Evolutionary conservation across 53 echinoderm and acorn worm genomes (phyloP).

Genomic region (Actinopyga echinites): DNA sequence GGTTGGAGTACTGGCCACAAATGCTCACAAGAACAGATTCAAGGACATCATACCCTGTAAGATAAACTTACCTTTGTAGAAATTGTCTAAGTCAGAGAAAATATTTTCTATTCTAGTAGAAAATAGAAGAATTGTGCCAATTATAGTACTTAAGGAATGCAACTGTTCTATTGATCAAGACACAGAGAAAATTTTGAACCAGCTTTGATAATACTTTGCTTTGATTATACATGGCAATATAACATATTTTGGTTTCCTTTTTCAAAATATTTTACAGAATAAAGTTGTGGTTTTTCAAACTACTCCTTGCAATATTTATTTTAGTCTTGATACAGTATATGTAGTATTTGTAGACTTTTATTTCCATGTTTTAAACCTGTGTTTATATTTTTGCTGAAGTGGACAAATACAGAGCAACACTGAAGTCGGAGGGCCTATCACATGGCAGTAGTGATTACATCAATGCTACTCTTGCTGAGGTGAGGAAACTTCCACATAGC

Average conservation of each 20-base stretch:
- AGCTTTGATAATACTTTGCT: too few species aligned
- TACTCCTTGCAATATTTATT: not conserved
- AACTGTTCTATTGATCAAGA: too few species aligned
- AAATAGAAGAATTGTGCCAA: too few species aligned
- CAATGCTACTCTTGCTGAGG: not conserved
- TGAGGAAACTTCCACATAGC: not conserved
- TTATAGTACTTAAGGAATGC: too few species aligned
- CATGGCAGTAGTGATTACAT: conserved; percentile 13
- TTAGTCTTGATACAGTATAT: not conserved
- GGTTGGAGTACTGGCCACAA: not conserved
- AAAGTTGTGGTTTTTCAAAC: not conserved
- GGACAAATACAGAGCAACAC: not conserved
- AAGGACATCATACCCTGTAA: not conserved
- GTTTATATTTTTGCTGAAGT: not conserved
- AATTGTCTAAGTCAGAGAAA: not conserved
- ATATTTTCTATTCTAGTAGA: too few species aligned
- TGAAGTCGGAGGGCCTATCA: not conserved
- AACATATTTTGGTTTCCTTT: too few species aligned
- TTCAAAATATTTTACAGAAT: too few species aligned
- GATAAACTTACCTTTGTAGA: not conserved
- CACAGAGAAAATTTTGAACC: too few species aligned
- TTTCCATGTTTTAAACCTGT: too few species aligned
- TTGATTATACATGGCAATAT: too few species aligned
- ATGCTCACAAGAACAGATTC: conserved; percentile 1
- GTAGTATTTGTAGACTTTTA: too few species aligned